Conservation (phyloP, 1,140 invertebrate species). For the Pseudomyrmex sp. region DNA sequence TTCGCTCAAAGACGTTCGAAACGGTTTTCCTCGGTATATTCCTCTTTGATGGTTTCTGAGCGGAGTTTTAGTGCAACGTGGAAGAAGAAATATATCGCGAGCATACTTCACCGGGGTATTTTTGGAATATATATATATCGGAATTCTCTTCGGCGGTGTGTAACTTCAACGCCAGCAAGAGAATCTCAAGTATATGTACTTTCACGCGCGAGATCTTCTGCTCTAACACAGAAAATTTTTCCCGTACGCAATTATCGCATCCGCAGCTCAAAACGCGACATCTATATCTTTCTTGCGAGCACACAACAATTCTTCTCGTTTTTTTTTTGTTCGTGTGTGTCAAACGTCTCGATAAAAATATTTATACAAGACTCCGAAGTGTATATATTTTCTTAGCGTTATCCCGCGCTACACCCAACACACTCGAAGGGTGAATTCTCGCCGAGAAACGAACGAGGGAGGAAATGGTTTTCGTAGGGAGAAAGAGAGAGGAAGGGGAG, state of each 20-base stretch:
- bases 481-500: conserved; percentile 13
- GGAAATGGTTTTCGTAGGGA: conserved; percentile 5
- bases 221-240: neutral
- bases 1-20: neutral
- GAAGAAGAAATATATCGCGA: neutral
- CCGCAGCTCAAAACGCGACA: no score
- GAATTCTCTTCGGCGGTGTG: neutral
- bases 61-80: neutral
- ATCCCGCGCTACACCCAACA: neutral
- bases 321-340: neutral
- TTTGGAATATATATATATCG: neutral
- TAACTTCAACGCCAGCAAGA: neutral
- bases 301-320: neutral
- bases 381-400: neutral
- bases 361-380: neutral
- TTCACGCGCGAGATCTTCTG: neutral
- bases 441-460: neutral
- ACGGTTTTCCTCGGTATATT: neutral
- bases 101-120: neutral
- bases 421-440: conserved; percentile 11
- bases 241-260: no score
- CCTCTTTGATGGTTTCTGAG: neutral
- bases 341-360: neutral
- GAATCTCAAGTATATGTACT: neutral
- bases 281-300: no score